These are phyloP conservation scores for Bettongia penicillata DNA, from an alignment of 2,113 vertebrate genomes.

Conservation along the genomic window DNA sequence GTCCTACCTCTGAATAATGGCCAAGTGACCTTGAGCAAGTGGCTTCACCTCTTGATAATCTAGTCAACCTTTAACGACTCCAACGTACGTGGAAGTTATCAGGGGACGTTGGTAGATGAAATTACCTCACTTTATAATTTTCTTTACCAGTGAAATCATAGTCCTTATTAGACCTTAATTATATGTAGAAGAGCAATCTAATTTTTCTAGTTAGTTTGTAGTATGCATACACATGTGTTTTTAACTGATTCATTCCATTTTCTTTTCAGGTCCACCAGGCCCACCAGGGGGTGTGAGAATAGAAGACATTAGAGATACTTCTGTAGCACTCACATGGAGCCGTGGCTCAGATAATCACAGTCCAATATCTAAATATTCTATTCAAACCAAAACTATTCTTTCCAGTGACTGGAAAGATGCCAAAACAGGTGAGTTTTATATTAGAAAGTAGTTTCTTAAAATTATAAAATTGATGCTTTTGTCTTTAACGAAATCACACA, in stretches of 20 bases:
- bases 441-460: not conserved
- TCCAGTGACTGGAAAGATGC: constrained; percentile 93
- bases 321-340: constrained; percentile 92
- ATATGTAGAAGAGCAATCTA: not conserved
- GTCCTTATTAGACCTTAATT: not conserved
- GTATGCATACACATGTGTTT: not conserved
- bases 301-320: constrained; percentile 89
- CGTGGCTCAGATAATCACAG: constrained; percentile 97
- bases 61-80: not conserved
- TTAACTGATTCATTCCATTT: constrained; percentile 51
- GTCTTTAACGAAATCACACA: not conserved
- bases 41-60: rapidly evolving
- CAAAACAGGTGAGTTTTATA: constrained; percentile 88
- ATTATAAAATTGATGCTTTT: not conserved
- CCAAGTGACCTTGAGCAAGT: not conserved
- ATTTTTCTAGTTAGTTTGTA: not conserved
- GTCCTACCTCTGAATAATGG: no score
- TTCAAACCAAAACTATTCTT: constrained; percentile 90
- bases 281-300: constrained; percentile 93
- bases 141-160: not conserved
- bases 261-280: constrained; percentile 92
- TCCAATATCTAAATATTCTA: constrained; percentile 96
- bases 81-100: not conserved
- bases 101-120: not conserved
- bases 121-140: not conserved